A percentile compares a stretch with the other conserved stretches of the same genome.
Evolutionary conservation across 2,797 vertebrate species (phyloP).

Genomic region (Masticophis lateralis): DNA sequence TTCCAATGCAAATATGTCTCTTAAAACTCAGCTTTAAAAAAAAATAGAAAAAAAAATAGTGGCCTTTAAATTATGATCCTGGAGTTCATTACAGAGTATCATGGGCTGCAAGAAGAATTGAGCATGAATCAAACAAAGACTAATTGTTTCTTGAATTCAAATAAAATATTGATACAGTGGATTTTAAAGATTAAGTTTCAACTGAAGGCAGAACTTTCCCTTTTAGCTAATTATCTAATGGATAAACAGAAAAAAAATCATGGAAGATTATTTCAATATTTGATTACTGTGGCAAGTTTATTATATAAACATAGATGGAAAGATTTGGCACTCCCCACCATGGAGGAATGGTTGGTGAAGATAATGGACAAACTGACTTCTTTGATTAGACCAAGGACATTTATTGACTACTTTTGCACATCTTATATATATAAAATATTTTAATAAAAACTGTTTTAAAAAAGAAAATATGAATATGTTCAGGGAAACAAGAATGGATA

Average conservation of each 20-base stretch:
- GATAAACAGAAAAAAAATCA: background rate
- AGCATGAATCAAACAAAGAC: background rate
- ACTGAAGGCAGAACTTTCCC: background rate
- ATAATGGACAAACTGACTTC: background rate
- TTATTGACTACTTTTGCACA: background rate
- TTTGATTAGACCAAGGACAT: background rate
- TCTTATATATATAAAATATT: background rate
- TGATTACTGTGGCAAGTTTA: background rate
- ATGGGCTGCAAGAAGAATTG: background rate
- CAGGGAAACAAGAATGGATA: background rate
- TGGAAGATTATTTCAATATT: background rate
- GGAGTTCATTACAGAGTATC: background rate
- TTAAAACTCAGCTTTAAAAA: background rate
- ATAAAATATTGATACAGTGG: background rate
- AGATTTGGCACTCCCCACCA: background rate
- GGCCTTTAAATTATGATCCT: background rate
- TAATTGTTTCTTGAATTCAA: background rate
- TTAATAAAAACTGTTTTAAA: background rate
- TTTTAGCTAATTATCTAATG: background rate
- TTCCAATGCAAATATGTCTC: background rate
- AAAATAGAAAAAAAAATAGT: background rate
- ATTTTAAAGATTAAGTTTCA: background rate
- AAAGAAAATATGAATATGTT: background rate
- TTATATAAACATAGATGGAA: background rate
- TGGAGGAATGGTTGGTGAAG: background rate